Evolutionary conservation across 2,113 vertebrate genomes (phyloP).

Genomic region (Sakesphorus luctuosus): DNA sequence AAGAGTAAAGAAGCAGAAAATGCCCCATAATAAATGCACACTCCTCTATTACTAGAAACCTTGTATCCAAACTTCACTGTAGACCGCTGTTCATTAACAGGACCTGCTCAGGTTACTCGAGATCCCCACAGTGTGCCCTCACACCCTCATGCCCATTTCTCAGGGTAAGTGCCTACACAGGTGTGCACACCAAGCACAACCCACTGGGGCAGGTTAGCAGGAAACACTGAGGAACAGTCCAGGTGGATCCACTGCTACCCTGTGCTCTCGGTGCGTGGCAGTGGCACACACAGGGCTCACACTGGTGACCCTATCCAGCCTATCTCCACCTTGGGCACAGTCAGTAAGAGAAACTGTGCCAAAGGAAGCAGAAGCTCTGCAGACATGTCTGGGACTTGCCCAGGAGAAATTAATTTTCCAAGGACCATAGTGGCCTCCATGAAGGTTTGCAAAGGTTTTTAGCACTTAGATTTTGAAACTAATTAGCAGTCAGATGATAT

Average conservation of each 20-base stretch:
- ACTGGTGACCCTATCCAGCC: accelerated
- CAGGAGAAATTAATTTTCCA: neutral
- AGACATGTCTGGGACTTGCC: neutral
- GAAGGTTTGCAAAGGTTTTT: neutral
- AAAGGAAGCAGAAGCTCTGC: neutral
- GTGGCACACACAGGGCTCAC: neutral
- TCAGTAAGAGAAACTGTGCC: accelerated
- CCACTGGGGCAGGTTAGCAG: neutral
- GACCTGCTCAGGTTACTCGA: neutral
- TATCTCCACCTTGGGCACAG: neutral
- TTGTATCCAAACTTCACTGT: neutral
- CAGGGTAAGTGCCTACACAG: accelerated
- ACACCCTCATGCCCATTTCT: neutral
- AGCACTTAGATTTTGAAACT: neutral
- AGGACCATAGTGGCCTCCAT: neutral
- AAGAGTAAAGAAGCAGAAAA: neutral
- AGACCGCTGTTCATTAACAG: neutral
- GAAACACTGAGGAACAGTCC: neutral
- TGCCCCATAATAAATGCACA: neutral
- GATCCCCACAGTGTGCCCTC: neutral
- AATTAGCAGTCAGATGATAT: neutral
- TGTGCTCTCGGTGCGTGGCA: neutral
- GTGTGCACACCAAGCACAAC: accelerated
- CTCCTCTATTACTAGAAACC: neutral
- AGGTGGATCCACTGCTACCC: neutral